These are phyloP conservation scores for Oxycera nigricornis DNA, from an alignment of 2,888 invertebrate species.

Conservation along the genomic window DNA sequence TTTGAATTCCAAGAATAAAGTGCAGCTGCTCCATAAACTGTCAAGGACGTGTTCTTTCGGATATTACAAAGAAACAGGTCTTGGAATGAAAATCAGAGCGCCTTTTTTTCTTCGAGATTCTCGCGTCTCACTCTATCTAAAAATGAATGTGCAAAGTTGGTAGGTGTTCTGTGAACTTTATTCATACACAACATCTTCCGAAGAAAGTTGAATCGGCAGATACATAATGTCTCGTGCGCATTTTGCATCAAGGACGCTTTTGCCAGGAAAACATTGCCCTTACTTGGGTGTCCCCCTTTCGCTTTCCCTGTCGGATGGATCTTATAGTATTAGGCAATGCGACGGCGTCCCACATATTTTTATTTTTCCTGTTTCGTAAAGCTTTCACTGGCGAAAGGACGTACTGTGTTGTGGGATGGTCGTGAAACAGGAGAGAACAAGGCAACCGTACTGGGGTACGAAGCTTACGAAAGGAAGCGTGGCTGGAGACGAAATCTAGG, in stretches of 20 bases:
- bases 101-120: neutral
- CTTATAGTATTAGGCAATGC: neutral
- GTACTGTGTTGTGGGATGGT: neutral
- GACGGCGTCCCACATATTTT: conserved; percentile 4
- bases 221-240: conserved; percentile 33
- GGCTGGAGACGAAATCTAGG: conserved; percentile 18
- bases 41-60: too few relatives aligned
- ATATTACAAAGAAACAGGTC: too few relatives aligned
- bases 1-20: too few relatives aligned
- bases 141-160: neutral
- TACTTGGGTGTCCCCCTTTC: neutral
- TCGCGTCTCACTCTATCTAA: neutral
- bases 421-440: neutral
- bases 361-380: conserved; percentile 1
- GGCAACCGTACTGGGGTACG: neutral
- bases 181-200: neutral
- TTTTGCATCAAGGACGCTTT: conserved; percentile 40
- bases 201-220: conserved; percentile 28
- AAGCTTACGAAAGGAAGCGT: neutral
- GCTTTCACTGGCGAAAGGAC: conserved; percentile 33
- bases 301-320: neutral
- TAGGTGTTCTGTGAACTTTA: neutral
- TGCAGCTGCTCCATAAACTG: too few relatives aligned
- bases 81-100: too few relatives aligned
- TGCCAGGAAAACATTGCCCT: conserved; percentile 24